phyloP scores from a whole-genome alignment of 2,888 invertebrate species.

The Mesopsocus fuscifrons region DNA sequence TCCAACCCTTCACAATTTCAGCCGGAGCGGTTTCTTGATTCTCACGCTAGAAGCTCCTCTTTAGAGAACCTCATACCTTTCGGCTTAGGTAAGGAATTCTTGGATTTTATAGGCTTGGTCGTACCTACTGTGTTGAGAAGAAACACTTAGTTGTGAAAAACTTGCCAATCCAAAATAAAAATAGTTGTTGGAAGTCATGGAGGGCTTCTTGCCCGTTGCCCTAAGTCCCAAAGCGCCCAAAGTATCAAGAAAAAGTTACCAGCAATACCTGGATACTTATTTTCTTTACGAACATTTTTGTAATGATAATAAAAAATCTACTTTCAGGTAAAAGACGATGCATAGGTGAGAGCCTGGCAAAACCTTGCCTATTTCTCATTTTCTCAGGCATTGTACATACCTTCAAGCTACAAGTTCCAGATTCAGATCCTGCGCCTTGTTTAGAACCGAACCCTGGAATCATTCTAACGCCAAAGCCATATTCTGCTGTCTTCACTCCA shows the following conservation, averaged over 20 bases:
- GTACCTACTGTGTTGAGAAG: not conserved
- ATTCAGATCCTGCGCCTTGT: constrained; percentile 25
- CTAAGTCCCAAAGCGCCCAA: too few relatives aligned
- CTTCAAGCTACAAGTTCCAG: constrained; percentile 20
- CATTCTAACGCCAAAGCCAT: constrained; percentile 34
- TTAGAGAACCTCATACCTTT: constrained; percentile 37
- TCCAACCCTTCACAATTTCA: constrained; percentile 36
- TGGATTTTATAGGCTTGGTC: not conserved
- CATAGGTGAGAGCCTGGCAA: constrained; percentile 40
- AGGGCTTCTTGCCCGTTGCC: too few relatives aligned
- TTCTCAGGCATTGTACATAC: constrained; percentile 36
- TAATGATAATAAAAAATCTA: too few relatives aligned
- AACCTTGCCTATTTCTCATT: constrained; percentile 35
- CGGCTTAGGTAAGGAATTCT: constrained; percentile 36
- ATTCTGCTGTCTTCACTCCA: too few relatives aligned
- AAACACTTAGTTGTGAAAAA: too few relatives aligned
- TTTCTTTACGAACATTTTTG: too few relatives aligned
- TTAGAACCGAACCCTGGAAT: constrained; percentile 34
- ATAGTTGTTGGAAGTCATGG: too few relatives aligned
- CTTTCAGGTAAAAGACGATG: constrained; percentile 40
- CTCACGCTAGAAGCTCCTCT: constrained; percentile 31
- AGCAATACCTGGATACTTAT: too few relatives aligned
- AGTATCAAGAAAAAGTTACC: too few relatives aligned
- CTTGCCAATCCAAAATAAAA: too few relatives aligned
- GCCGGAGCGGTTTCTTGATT: constrained; percentile 44